Conservation (phyloP, 2,797 vertebrate genomes). For the Crax fasciolata region DNA sequence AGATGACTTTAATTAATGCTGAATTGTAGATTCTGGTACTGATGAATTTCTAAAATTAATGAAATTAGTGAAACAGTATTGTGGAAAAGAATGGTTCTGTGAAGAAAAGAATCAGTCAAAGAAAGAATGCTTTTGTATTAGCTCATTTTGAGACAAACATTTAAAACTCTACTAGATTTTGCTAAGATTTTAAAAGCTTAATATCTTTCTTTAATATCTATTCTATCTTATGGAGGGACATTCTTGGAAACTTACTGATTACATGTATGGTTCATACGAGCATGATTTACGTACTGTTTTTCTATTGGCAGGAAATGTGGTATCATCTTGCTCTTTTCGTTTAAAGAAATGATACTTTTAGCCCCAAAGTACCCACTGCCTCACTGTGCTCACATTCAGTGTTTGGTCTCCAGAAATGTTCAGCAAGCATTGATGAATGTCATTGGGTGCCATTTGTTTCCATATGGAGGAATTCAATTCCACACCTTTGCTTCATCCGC, state of each 20-base stretch:
- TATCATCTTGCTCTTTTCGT: neutral
- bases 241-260: neutral
- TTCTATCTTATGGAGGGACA: neutral
- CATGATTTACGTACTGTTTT: neutral
- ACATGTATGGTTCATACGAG: neutral
- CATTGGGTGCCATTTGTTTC: too few species aligned
- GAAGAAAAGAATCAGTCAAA: neutral
- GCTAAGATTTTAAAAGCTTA: neutral
- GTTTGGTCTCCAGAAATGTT: too few species aligned
- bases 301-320: neutral
- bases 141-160: neutral
- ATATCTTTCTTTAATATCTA: neutral
- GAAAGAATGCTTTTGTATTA: neutral
- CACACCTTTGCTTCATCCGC: too few species aligned
- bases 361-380: neutral
- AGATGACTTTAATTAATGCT: conserved; percentile 10
- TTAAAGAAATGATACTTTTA: neutral
- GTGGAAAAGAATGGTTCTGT: neutral
- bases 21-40: neutral
- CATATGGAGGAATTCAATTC: too few species aligned
- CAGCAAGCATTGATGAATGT: too few species aligned
- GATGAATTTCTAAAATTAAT: conserved; percentile 2
- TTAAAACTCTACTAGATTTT: neutral
- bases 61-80: neutral
- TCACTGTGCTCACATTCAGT: too few species aligned